A percentile compares a stretch with the other conserved stretches of the same genome.
Conservation (phyloP, 2,797 vertebrate species). For the Pangasius sanitwongsei region DNA sequence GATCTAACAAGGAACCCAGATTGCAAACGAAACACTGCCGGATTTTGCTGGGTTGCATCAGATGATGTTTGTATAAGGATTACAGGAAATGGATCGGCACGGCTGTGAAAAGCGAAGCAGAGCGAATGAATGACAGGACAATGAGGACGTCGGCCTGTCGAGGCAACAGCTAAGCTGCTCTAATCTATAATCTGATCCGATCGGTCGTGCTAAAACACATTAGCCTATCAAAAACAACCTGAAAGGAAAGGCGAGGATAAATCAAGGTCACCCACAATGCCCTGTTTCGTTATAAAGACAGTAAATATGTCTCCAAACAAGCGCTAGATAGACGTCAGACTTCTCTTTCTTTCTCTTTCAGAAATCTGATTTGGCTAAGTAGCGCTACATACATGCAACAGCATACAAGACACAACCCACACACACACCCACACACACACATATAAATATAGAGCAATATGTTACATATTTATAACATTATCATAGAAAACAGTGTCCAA, state of each 20-base stretch:
- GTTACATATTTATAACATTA: not conserved
- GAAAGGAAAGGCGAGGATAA: slow-evolving; percentile 36
- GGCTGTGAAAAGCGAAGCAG: slow-evolving; percentile 21
- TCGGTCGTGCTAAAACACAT: slow-evolving; percentile 46
- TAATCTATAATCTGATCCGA: slow-evolving; percentile 61
- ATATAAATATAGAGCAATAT: too few relatives aligned
- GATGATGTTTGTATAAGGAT: slow-evolving; percentile 22
- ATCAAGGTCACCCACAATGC: slow-evolving; percentile 40
- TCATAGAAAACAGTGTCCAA: not conserved
- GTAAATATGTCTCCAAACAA: not conserved
- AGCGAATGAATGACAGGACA: slow-evolving; percentile 24
- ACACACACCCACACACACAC: too few relatives aligned
- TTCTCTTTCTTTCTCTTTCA: not conserved
- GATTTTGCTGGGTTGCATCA: slow-evolving; percentile 37
- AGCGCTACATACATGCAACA: not conserved
- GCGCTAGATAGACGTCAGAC: not conserved
- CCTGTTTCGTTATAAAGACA: not conserved
- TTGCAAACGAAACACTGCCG: not conserved
- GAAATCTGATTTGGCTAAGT: not conserved
- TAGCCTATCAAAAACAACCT: slow-evolving; percentile 52
- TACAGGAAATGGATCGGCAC: slow-evolving; percentile 18
- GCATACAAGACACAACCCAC: not conserved
- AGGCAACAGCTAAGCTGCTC: slow-evolving; percentile 45
- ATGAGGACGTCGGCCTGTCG: slow-evolving; percentile 43
- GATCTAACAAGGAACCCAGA: slow-evolving; percentile 20